Base-by-base conservation (phyloP, 2,888 invertebrate genomes). In the Escarpia spicata region DNA sequence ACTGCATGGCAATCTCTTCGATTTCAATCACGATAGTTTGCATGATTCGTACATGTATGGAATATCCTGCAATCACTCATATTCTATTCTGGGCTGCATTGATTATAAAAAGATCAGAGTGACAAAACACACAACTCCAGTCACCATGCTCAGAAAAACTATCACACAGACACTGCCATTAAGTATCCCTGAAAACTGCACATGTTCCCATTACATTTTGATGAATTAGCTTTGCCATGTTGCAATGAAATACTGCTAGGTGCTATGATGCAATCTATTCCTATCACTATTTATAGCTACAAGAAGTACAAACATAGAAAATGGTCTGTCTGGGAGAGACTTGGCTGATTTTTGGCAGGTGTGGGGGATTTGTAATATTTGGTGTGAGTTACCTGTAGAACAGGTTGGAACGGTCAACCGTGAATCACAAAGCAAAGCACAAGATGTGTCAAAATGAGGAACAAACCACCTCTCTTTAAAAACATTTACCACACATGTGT, bases 301-400 rank as follows among this genome's bases (percentile, higher is more conserved):
- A 75, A 75, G 75, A 75, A 75, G 19, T 75, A 75, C 75, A 75
- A 75, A 75, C 75, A 75, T n/a, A 26, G 75, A 75, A 75, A 75
- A 75, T 75, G 3, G 26, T 75, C 75, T 75, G 75, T 75, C 75
- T 75, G 52, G 9, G 15, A 52, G 52, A 52, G 52, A 52, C 15
- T 15, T 52, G 75, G 75, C 3, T 26, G 75, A 75, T 75, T 75
- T 52, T 75, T 26, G 75, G 75, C 26, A 75, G 26, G 75, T 75
- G n/a, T 52, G 52, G 52, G 52, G 52, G 52, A 12, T 75, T 75
- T 75, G 75, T 6, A 26, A 75, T 52, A 52, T 75, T 75, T 6
- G 26, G 75, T 75, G 75, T 19, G 75, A 75, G 19, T 37, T 37
- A 26, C n/a, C 75, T 26, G 26, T 6, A 75, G 75, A 19, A 75